Percentiles rank a stretch among this genome's conserved stretches.
These are phyloP conservation scores for Megaleporinus macrocephalus DNA, from an alignment of 2,113 vertebrate genomes.

Conservation along the genomic window DNA sequence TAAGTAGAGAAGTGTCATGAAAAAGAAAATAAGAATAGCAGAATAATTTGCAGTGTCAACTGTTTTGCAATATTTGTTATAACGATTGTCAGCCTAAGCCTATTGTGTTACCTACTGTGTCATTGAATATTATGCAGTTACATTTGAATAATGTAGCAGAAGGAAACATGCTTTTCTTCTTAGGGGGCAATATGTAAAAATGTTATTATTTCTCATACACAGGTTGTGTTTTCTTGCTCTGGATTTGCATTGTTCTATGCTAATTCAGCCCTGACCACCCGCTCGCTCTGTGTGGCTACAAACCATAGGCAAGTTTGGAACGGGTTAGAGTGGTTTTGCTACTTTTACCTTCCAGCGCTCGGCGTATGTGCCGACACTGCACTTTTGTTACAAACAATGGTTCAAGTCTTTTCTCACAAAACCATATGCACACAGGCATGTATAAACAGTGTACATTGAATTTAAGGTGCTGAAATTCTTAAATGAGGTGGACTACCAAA, in stretches of 20 bases:
- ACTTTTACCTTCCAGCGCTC: constrained; percentile 41
- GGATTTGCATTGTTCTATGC: constrained; percentile 10
- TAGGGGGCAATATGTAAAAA: background rate
- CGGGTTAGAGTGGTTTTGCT: constrained; percentile 49
- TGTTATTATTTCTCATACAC: constrained; percentile 7
- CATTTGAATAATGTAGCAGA: background rate
- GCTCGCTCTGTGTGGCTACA: background rate
- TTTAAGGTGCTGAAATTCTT: background rate
- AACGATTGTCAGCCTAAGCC: too few relatives aligned
- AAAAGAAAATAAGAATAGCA: too few relatives aligned
- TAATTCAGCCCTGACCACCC: constrained; percentile 30
- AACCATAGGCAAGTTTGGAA: constrained; percentile 31
- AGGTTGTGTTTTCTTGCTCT: background rate
- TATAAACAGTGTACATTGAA: background rate
- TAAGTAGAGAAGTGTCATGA: too few relatives aligned
- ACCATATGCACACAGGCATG: background rate
- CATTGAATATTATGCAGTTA: background rate
- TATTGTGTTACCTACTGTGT: too few relatives aligned
- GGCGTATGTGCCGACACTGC: constrained; percentile 29
- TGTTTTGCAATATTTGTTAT: too few relatives aligned
- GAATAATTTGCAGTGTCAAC: too few relatives aligned
- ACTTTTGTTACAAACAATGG: constrained; percentile 8
- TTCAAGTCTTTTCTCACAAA: constrained; percentile 13
- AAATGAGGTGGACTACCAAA: background rate
- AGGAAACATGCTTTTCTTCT: background rate